Conservation (phyloP, 2,797 vertebrate genomes). For the Orientallactaga sibirica region DNA sequence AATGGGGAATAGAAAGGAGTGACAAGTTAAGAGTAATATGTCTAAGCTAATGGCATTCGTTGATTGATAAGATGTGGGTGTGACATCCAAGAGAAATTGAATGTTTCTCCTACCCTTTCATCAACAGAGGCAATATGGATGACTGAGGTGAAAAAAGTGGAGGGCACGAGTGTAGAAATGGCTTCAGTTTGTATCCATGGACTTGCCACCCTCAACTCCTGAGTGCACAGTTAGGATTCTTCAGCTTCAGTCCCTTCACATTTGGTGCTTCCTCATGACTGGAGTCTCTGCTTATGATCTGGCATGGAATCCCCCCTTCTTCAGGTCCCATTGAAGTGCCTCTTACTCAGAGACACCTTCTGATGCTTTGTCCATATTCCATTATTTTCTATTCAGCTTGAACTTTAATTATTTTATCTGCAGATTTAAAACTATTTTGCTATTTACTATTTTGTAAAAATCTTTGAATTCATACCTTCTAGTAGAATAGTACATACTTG, state of each 20-base stretch:
- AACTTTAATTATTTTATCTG: conserved; percentile 53
- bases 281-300: not conserved
- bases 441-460: not conserved
- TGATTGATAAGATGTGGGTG: not conserved
- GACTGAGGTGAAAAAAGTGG: not conserved
- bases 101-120: not conserved
- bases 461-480: not conserved
- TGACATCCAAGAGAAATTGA: not conserved
- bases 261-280: not conserved
- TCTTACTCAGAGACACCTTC: conserved; percentile 24
- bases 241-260: not conserved
- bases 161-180: not conserved
- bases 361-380: not conserved
- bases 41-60: not conserved
- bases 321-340: not conserved
- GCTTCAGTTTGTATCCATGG: not conserved
- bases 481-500: not conserved
- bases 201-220: not conserved
- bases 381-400: not conserved
- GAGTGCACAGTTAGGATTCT: not conserved
- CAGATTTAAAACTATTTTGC: not conserved
- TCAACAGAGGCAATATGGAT: not conserved
- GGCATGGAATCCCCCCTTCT: not conserved
- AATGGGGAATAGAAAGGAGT: not conserved
- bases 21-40: not conserved